Conservation (phyloP, 53 echinoderm and acorn worm genomes). For the Echinometra lucunter region DNA sequence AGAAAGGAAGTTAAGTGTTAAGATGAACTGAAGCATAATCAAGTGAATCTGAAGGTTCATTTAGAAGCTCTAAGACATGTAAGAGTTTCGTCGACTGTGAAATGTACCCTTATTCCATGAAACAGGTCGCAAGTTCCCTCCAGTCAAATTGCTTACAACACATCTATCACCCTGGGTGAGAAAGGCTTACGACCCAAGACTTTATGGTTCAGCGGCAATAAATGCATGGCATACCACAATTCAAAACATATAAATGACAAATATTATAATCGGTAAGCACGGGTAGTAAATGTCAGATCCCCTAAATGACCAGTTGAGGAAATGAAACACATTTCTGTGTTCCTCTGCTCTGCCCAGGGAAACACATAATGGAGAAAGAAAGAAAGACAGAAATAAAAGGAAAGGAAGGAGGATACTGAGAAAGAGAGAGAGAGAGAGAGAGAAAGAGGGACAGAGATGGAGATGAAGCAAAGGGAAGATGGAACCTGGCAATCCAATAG, state of each 20-base stretch:
- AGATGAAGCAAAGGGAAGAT: neutral
- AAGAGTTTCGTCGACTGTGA: neutral
- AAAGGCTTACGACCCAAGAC: slow-evolving; percentile 16
- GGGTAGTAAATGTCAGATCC: slow-evolving; percentile 31
- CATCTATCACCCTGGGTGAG: slow-evolving; percentile 21
- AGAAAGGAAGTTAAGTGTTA: too few relatives aligned
- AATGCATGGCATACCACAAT: slow-evolving; percentile 39
- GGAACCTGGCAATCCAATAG: too few relatives aligned
- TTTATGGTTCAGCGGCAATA: slow-evolving; percentile 19
- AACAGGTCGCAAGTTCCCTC: neutral
- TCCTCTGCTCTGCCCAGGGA: neutral
- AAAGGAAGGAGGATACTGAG: neutral
- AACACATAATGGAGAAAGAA: neutral
- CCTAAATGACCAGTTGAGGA: neutral
- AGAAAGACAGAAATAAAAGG: neutral
- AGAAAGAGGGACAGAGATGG: neutral
- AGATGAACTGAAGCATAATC: too few relatives aligned
- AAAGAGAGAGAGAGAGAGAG: neutral
- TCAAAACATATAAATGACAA: slow-evolving; percentile 44
- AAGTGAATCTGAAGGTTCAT: neutral
- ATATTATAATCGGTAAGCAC: neutral
- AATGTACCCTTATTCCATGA: neutral
- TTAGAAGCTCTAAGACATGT: neutral
- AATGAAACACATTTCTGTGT: neutral
- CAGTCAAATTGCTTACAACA: neutral